Evolutionary conservation across 1,140 invertebrate species (phyloP), one percentile per base, ranked within the genome.

Genomic region (Saccostrea echinata): DNA sequence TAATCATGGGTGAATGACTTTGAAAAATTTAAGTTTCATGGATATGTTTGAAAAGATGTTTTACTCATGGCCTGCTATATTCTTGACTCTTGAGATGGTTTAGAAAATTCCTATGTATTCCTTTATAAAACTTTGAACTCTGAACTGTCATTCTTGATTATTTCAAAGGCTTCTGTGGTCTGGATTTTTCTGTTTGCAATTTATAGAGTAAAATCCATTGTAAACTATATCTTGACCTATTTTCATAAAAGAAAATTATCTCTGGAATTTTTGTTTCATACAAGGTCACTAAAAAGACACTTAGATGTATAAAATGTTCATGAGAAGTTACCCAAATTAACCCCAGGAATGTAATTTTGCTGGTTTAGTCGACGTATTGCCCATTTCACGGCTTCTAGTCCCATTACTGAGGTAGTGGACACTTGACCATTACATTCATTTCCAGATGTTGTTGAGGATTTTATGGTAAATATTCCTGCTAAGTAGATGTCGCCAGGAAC

Each of bases 351-450:
- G 83, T 84, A 88, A 18, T 84, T 84, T 11, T 84, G 9, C 33
- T 84, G 30, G 33, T 88, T 88, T 1, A 88, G 30, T 27, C 71
- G 68, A 9, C 33, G 24, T 18, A 88, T 52, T 12, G 51, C 51
- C 86, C 86, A 88, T 43, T 88, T 88, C 2, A 88, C 83, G 21
- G 83, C 61, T 83, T 88, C 86, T 13, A 88, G 27, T n/a, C 16
- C 27, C 83, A 84, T 84, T 6, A 88, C 83, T 35, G 86, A 88
- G 8, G 43, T 16, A 52, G 35, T 51, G 3, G 35, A 55, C 2
- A 87, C 68, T 4, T 61, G 52, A 52, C 51, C 24, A 71, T 76
- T 76, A 13, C 68, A 76, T 8, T 61, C 16, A 61, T n/a, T 4
- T n/a, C 55, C 55, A 11, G 11, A 27, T 27, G 24, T 30, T 30